Evolutionary conservation across 2,888 invertebrate genomes (phyloP), one percentile per base, ranked within the genome.

Genomic region (Nephrocerus scutellatus): DNA sequence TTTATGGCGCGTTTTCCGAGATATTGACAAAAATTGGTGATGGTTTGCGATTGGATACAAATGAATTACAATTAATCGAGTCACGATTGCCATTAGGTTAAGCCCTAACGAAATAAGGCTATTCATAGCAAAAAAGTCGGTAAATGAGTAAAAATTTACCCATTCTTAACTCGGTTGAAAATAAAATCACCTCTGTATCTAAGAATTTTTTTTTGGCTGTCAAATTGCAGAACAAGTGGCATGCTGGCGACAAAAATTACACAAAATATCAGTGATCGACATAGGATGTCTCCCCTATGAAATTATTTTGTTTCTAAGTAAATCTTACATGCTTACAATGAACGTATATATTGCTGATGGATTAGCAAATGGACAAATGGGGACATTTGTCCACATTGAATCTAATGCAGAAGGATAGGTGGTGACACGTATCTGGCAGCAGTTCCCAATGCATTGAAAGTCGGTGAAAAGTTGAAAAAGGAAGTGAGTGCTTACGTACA

Each of bases 321-420:
- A 44, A 35, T 29, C 28, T 41, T 47, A 58, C 39, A 49, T 58
- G 22, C 55, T 58, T n/a, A 55, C 55, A 25, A 55, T 54, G 14
- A 60, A 58, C 35, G 56, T 61, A 6, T 56, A 57, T 34, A 56
- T 62, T 2, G 15, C 45, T 26, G 57, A 62, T 52, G 59, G 59
- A 18, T 49, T 58, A 32, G 55, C 51, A 6, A 60, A 60, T 46
- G 55, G 58, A 18, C 54, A 55, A 15, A 43, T 51, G 26, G 57
- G 56, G 15, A 50, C 45, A 44, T 48, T 59, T 30, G 29, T 48
- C 15, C 45, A 51, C 41, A 46, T 61, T 21, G 56, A 57, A 39
- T 15, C 36, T 30, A 34, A 47, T 36, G 40, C 42, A 10, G 22
- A 39, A 35, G 30, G 19, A 23, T n/a, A n/a, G n/a, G 24, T 36